Conservation (phyloP, 2,797 vertebrate genomes). For the Scomberomorus guttatus region DNA sequence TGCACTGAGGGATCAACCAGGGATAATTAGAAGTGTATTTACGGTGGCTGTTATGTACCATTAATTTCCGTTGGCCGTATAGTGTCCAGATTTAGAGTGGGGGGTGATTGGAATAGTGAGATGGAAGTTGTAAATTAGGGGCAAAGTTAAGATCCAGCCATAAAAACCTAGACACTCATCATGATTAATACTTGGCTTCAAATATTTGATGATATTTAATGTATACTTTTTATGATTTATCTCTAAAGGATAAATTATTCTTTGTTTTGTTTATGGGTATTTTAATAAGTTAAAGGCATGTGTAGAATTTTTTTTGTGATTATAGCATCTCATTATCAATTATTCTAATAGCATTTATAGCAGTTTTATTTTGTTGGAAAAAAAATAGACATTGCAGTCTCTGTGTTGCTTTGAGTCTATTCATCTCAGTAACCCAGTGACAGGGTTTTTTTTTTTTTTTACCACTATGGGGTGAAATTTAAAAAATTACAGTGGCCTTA, state of each 20-base stretch:
- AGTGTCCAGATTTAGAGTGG: conserved; percentile 47
- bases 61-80: conserved; percentile 49
- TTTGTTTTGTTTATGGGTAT: neutral
- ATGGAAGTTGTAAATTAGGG: conserved; percentile 38
- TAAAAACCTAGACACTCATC: conserved; percentile 19
- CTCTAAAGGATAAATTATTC: neutral
- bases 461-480: too few species aligned
- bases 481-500: too few species aligned
- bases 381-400: too few species aligned
- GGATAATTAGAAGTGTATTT: conserved; percentile 69
- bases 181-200: conserved; percentile 18
- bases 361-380: too few species aligned
- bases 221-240: conserved; percentile 9
- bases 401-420: too few species aligned
- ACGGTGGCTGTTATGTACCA: conserved; percentile 42
- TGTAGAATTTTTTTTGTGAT: neutral
- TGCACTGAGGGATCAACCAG: conserved; percentile 24
- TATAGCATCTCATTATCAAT: neutral
- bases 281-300: neutral
- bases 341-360: neutral
- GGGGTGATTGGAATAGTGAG: conserved; percentile 22
- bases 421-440: too few species aligned
- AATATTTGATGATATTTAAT: neutral
- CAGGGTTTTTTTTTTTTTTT: too few species aligned
- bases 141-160: conserved; percentile 26